These are phyloP conservation scores for Drosophila glabriapex DNA, from an alignment of 2,888 invertebrate genomes.

Conservation along the genomic window DNA sequence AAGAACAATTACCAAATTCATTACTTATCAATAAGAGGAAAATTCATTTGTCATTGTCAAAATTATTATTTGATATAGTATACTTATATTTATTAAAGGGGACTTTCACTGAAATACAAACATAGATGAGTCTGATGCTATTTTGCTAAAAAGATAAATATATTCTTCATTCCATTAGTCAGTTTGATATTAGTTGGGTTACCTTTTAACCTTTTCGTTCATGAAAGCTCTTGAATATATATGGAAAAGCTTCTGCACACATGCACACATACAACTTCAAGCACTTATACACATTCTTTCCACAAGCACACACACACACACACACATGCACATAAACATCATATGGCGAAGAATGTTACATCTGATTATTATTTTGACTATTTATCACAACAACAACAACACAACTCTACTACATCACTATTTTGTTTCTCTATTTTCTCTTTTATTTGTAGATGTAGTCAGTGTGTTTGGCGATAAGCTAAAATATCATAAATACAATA, in stretches of 20 bases:
- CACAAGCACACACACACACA: conserved; percentile 16
- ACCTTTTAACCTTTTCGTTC: not conserved
- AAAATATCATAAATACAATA: conserved; percentile 70
- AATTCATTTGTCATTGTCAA: not conserved
- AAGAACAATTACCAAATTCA: conserved; percentile 5
- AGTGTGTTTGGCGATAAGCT: conserved; percentile 94
- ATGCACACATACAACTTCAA: conserved; percentile 16
- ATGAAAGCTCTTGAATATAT: conserved; percentile 21
- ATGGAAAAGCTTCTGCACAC: conserved; percentile 31
- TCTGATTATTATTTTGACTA: conserved; percentile 27
- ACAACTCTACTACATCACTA: conserved; percentile 62
- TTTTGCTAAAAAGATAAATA: not conserved
- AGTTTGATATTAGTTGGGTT: not conserved
- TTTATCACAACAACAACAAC: conserved; percentile 47
- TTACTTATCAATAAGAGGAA: conserved; percentile 4
- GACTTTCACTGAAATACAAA: not conserved
- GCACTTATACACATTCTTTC: conserved; percentile 8
- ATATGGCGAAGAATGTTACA: conserved; percentile 10
- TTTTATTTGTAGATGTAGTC: conserved; percentile 92
- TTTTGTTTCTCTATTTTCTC: conserved; percentile 74
- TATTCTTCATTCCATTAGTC: not conserved
- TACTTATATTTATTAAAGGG: not conserved
- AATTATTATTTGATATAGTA: not conserved
- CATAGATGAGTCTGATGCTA: not conserved
- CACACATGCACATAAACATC: conserved; percentile 22